Base-by-base conservation (phyloP, 92 coral and sea anemone species). In the Plumapathes pennacea region DNA sequence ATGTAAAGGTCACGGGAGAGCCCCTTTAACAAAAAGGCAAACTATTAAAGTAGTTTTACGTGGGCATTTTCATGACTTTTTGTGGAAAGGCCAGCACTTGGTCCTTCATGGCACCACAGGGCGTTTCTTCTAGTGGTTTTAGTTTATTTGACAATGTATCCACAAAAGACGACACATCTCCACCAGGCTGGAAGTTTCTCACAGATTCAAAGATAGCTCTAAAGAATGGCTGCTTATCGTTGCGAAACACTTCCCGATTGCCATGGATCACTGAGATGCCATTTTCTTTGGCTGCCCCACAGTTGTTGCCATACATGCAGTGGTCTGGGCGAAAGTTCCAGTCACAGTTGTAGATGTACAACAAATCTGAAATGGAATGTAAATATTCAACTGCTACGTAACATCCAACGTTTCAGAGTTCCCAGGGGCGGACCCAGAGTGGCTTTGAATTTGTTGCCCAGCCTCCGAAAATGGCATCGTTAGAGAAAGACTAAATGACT, bases 321-420 rank as follows among this genome's bases (percentile, higher is more conserved):
- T 92, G 96, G 38, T 92, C 98, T 17, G 96, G 80, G n/a, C 98
- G 84, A 59, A 76, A 92, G 76, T 92, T 92, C 98, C 98, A 92
- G 30, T 92, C 92, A 54, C 98, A 92, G 10, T 80, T 36, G 62
- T 74, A 77, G 23, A 74, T 72, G 43, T 88, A 81, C 24, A 92
- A 48, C 38, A 57, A 57, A 14, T 74, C 98, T 92, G 63, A 23
- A 49, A 56, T 50, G 32, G 37, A 14, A 72, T 62, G 24, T 8
- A n/a, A n/a, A n/a, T n/a, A 14, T 9, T 30, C n/a, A n/a, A n/a
- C n/a, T n/a, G n/a, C n/a, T n/a, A n/a, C n/a, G n/a, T n/a, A n/a
- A n/a, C n/a, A n/a, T n/a, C n/a, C n/a, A n/a, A n/a, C n/a, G n/a
- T n/a, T n/a, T n/a, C n/a, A n/a, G n/a, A n/a, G n/a, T n/a, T n/a